Base-by-base conservation (phyloP, 1,140 invertebrate species). In the Leptinotarsa defecta region DNA sequence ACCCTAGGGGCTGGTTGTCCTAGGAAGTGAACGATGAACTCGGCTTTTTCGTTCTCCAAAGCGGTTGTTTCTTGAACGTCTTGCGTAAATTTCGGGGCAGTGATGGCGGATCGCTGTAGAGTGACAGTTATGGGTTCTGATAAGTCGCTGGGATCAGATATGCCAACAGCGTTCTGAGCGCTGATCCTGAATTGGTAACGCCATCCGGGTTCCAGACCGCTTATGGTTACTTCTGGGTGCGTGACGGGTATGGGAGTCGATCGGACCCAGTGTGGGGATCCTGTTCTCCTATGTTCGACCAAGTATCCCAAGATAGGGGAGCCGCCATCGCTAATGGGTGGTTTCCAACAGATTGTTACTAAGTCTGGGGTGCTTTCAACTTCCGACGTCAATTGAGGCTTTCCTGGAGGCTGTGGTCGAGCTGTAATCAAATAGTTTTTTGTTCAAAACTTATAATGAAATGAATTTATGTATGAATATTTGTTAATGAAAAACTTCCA, bases 121-220 rank as follows among this genome's bases (percentile, higher is more conserved):
- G 91, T 93, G 1, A 95, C 92, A 0, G 91, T 93, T 67, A 95
- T 86, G 0, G 93, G 88, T 83, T 95, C 94, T 4, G 94, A 95
- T 13, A 94, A 80, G 77, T 92, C 91, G 81, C 93, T 92, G 19
- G 92, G 92, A 70, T 92, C 90, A 3, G 95, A 96, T 5, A 91
- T 86, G 0, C 96, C 96, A 0, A 94, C 89, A 17, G 91, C 90
- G 85, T 97, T 98, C 83, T 96, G 91, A 0, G 96, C 95, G 68
- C 91, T 92, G 0, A 97, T 93, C 57, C 96, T 89, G 87, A 97
- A 97, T 83, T 95, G 93, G 84, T 98, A 98, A 63, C 93, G 89
- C 88, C 94, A 94, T 71, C 95, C 95, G 0, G 94, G 93, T 80
- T 94, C 92, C 15, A 96, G 87, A 34, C 94, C 93, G 74, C 90